Percentiles rank a stretch among this genome's conserved stretches.
Conservation (phyloP, 2,797 vertebrate species). For the Ctenopoma multispine region DNA sequence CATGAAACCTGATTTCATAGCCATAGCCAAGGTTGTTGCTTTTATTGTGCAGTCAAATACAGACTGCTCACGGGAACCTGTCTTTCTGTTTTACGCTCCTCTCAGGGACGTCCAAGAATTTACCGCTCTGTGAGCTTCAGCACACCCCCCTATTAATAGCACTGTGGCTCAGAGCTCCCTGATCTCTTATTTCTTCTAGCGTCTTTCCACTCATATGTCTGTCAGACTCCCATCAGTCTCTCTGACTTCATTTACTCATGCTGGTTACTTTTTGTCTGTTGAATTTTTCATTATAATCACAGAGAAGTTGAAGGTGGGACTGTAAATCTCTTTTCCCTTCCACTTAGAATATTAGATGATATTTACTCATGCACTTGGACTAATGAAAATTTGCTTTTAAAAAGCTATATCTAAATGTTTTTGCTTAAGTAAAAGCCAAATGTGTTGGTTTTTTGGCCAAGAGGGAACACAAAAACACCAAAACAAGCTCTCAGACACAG, state of each 20-base stretch:
- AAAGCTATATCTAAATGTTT: too few relatives aligned
- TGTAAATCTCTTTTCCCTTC: too few relatives aligned
- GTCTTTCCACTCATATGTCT: slow-evolving; percentile 54
- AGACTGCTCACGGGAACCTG: not conserved
- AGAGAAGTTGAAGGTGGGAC: too few relatives aligned
- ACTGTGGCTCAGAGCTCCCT: slow-evolving; percentile 45
- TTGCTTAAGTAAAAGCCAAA: too few relatives aligned
- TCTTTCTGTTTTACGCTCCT: slow-evolving; percentile 32
- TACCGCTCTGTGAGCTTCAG: slow-evolving; percentile 63
- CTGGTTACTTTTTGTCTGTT: not conserved
- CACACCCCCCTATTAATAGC: slow-evolving; percentile 75
- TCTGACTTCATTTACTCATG: not conserved
- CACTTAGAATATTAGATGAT: too few relatives aligned
- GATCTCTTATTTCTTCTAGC: slow-evolving; percentile 67
- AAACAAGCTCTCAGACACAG: too few relatives aligned
- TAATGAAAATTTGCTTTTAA: too few relatives aligned
- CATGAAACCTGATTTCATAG: slow-evolving; percentile 4
- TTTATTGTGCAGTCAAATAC: not conserved
- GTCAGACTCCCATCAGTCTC: slow-evolving; percentile 16
- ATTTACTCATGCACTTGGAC: too few relatives aligned
- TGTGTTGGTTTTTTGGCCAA: too few relatives aligned
- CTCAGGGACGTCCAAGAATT: slow-evolving; percentile 61
- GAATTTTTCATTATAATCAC: not conserved
- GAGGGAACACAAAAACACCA: too few relatives aligned
- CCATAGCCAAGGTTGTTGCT: not conserved